Evolutionary conservation across 2,797 vertebrate species (phyloP).

Genomic region (Epinephelus awoara): DNA sequence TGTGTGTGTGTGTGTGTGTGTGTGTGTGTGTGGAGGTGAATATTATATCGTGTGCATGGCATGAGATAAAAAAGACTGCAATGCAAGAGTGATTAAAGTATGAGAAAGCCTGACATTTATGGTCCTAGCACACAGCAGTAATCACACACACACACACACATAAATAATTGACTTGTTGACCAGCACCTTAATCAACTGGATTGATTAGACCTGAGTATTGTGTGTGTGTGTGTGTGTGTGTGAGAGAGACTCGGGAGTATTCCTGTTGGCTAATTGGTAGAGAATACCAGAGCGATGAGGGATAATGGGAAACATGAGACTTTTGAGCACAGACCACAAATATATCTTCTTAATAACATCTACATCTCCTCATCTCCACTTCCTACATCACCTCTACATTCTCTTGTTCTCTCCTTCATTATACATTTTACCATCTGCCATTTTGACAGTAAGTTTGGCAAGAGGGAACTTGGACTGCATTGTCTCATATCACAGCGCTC

Average conservation of each 20-base stretch:
- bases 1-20: background rate
- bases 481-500: background rate
- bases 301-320: constrained; percentile 21
- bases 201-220: constrained; percentile 37
- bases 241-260: background rate
- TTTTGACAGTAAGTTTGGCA: constrained; percentile 10
- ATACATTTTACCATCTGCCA: constrained; percentile 18
- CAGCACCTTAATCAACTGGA: constrained; percentile 55
- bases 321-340: background rate
- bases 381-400: background rate
- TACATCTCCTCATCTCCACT: background rate
- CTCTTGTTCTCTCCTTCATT: background rate
- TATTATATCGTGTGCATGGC: constrained; percentile 8
- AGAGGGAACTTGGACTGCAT: background rate
- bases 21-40: constrained; percentile 3
- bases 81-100: constrained; percentile 58
- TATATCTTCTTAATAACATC: background rate
- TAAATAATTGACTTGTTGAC: constrained; percentile 48
- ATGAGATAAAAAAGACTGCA: constrained; percentile 7
- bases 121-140: background rate
- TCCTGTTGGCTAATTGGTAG: constrained; percentile 42
- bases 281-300: constrained; percentile 13
- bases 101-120: constrained; percentile 44
- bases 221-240: constrained; percentile 1
- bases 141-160: constrained; percentile 15